These are phyloP conservation scores for Ispidina picta DNA, from an alignment of 2,797 vertebrate species.

Conservation along the genomic window DNA sequence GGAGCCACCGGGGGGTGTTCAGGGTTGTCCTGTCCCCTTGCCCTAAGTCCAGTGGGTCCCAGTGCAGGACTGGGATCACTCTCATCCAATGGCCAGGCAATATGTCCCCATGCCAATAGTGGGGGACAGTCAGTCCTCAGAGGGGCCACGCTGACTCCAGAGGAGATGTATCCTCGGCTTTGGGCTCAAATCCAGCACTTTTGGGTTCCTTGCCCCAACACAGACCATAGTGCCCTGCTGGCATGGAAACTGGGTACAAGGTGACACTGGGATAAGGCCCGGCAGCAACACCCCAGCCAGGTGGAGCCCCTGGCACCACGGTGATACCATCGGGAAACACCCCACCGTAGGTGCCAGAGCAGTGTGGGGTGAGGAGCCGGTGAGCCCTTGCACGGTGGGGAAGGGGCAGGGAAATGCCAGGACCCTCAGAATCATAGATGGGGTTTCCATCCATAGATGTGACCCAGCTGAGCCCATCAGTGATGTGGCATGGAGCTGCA, in stretches of 20 bases:
- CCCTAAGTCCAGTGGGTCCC: background rate
- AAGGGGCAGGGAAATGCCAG: rapidly evolving
- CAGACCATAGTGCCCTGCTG: rapidly evolving
- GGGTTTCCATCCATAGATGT: background rate
- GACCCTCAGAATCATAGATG: rapidly evolving
- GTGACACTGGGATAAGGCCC: rapidly evolving
- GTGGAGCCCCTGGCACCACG: rapidly evolving
- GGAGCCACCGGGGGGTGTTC: background rate
- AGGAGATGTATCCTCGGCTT: background rate
- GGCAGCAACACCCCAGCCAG: rapidly evolving
- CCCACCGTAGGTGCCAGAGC: rapidly evolving
- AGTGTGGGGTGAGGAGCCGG: rapidly evolving
- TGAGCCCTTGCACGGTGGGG: rapidly evolving
- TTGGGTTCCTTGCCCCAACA: background rate
- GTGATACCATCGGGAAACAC: background rate
- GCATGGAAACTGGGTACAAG: rapidly evolving
- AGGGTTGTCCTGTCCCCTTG: rapidly evolving
- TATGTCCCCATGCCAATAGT: background rate
- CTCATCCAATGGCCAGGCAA: too few species aligned
- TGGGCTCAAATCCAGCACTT: background rate
- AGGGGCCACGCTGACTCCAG: background rate
- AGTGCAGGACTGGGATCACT: background rate
- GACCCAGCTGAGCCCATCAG: background rate
- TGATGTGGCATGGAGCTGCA: rapidly evolving
- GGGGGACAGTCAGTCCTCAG: background rate